Conservation (phyloP, 2,113 vertebrate genomes). For the Plestiodon gilberti region DNA sequence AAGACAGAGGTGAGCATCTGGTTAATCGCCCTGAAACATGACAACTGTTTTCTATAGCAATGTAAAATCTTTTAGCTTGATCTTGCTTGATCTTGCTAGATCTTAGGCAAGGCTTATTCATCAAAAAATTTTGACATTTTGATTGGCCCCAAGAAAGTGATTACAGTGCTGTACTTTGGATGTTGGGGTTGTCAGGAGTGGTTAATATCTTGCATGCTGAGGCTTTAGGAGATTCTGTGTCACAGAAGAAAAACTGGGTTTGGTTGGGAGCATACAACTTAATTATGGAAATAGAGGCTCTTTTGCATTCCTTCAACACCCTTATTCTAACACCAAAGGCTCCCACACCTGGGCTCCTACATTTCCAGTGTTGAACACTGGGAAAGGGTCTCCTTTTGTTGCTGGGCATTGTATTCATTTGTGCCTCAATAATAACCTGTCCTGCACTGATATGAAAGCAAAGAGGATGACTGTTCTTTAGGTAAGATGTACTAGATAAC, state of each 20-base stretch:
- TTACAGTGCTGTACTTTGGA: too few species aligned
- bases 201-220: neutral
- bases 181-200: neutral
- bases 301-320: neutral
- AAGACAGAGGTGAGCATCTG: neutral
- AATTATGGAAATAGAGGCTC: neutral
- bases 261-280: neutral
- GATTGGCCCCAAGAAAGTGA: too few species aligned
- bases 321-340: neutral
- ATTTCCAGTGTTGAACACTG: neutral
- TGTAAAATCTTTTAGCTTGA: neutral
- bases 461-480: neutral
- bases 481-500: neutral
- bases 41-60: neutral
- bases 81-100: neutral
- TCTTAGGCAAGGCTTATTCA: neutral
- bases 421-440: neutral
- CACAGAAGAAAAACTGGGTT: neutral
- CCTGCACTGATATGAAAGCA: neutral
- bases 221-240: neutral
- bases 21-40: neutral
- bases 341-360: neutral
- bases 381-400: neutral
- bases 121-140: too few species aligned
- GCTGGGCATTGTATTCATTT: neutral